Base-by-base conservation (phyloP, 2,888 invertebrate genomes). In the Nebria brevicollis region DNA sequence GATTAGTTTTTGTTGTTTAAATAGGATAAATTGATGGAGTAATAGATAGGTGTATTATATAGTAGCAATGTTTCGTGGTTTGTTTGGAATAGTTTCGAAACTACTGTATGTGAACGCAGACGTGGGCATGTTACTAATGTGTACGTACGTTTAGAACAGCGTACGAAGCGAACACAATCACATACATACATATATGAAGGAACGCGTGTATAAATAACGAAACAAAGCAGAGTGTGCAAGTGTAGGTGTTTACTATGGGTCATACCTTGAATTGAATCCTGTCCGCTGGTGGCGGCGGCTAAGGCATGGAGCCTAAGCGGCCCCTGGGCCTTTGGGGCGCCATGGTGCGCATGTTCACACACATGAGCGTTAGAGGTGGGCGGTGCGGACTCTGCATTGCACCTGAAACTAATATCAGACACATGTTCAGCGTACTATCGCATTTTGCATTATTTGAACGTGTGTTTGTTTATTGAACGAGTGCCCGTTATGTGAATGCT, bases 91-190 rank as follows among this genome's bases (percentile, higher is more conserved):
- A 68, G 77, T 70, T 70, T 70, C 26, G 34, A 70, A 34, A 70
- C 70, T 70, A 70, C 66, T 66, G 66, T 66, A 20, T 25, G 15
- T 20, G 66, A 11, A 66, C 66, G 66, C 65, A 75, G 64, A 75
- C 81, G 81, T 81, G 81, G 81, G 81, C 76, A 54, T 75, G 80
- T 75, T 75, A 80, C 80, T 80, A 80, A 80, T 80, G 80, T 80
- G 80, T 75, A 80, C 75, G 75, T 54, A 75, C 80, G 70, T 80
- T 80, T 73, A 70, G 75, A 80, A 80, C 81, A 65, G 81, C 72
- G 76, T 76, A 34, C 34, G 34, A 34, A 34, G 34, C 68, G 81
- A 72, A 81, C 81, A 81, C 81, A 81, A 81, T 81, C 81, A 81
- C 81, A 81, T 81, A 81, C 81, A 81, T 76, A 76, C 81, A 81